Conservation (phyloP, 1,140 invertebrate genomes). For the Lepidotrigona ventralis region DNA sequence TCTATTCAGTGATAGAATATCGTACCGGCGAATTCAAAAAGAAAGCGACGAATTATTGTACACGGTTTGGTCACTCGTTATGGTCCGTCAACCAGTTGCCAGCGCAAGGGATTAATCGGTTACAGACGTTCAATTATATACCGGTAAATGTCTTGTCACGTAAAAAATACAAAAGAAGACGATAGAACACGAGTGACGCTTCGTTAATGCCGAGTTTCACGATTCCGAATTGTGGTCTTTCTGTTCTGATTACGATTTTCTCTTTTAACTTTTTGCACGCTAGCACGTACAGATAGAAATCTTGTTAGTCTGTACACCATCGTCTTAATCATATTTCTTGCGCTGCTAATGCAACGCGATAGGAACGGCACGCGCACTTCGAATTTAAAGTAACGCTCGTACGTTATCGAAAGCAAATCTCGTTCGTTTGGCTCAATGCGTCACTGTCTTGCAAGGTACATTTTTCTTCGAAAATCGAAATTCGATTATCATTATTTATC, state of each 20-base stretch:
- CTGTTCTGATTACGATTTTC: constrained; percentile 42
- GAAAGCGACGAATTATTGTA: too few relatives aligned
- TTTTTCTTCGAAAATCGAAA: not conserved
- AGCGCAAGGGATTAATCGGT: not conserved
- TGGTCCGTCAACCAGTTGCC: too few relatives aligned
- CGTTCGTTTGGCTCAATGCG: too few relatives aligned
- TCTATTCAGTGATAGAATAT: too few relatives aligned
- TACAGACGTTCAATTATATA: not conserved
- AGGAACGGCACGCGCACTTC: not conserved
- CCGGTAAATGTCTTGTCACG: not conserved
- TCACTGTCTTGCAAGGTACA: too few relatives aligned
- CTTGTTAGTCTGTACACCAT: not conserved
- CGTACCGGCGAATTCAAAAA: too few relatives aligned
- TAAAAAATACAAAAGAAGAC: not conserved
- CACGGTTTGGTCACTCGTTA: too few relatives aligned
- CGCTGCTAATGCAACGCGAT: not conserved
- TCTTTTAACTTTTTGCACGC: constrained; percentile 25
- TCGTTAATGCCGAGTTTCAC: not conserved
- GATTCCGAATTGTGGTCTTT: constrained; percentile 12
- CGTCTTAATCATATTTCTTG: constrained; percentile 8
- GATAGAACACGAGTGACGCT: not conserved
- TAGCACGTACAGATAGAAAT: constrained; percentile 19
- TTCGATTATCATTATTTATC: not conserved
- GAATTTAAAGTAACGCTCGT: not conserved
- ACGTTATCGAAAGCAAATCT: too few relatives aligned